A percentile compares a stretch with the other conserved stretches of the same genome.
Evolutionary conservation across 2,797 vertebrate genomes (phyloP).

Genomic region (Peromyscus nudipes): DNA sequence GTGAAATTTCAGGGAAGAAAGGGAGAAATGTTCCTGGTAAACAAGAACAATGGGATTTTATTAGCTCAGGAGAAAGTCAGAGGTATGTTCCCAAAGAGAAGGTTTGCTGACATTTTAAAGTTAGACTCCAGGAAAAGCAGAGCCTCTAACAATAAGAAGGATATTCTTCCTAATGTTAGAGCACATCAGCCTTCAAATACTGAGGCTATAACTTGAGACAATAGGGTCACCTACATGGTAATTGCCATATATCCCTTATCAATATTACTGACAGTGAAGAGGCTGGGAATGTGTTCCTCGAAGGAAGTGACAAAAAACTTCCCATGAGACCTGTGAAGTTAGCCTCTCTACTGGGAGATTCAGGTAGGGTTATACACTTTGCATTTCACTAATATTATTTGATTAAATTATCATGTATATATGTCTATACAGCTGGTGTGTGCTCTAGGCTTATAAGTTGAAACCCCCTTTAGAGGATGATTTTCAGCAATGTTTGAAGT

Average conservation of each 20-base stretch:
- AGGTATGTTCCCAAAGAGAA: neutral
- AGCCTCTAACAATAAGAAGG: neutral
- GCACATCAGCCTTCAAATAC: neutral
- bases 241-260: neutral
- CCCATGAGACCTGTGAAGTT: neutral
- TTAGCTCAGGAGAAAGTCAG: neutral
- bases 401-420: neutral
- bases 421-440: neutral
- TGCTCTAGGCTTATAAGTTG: neutral
- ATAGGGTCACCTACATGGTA: neutral
- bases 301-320: neutral
- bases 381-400: neutral
- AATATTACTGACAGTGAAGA: too few species aligned
- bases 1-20: neutral
- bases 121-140: neutral
- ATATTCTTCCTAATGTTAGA: constrained; percentile 1
- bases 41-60: neutral
- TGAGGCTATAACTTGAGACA: neutral
- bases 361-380: neutral
- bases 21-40: neutral
- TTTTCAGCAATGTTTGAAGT: neutral
- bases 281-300: neutral
- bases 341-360: neutral
- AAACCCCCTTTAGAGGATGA: neutral
- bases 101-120: neutral